A percentile compares a stretch with the other conserved stretches of the same genome.
Conservation (phyloP, 2,797 vertebrate genomes). For the Sebastes trivittatus region DNA sequence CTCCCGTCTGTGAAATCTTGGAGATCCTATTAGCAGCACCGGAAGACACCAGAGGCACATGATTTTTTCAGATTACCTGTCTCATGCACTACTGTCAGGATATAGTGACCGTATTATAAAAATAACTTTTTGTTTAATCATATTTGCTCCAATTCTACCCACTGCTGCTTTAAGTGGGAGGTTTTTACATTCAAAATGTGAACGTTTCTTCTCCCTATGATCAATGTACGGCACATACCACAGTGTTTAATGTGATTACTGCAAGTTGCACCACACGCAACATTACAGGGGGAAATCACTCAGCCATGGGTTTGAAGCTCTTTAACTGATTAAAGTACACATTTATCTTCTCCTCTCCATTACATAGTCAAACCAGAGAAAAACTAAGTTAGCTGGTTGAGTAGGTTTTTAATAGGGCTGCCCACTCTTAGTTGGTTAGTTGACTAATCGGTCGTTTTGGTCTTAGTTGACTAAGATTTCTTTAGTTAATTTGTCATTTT, state of each 20-base stretch:
- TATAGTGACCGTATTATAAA: too few species aligned
- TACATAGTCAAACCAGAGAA: not conserved
- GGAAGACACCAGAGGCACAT: too few species aligned
- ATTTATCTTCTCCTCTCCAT: constrained; percentile 4
- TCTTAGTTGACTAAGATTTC: too few species aligned
- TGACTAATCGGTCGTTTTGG: too few species aligned
- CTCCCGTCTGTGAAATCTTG: too few species aligned
- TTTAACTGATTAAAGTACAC: constrained; percentile 22
- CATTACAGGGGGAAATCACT: constrained; percentile 8
- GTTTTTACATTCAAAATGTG: not conserved
- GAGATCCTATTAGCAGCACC: too few species aligned
- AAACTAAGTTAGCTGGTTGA: not conserved
- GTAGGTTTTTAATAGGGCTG: not conserved
- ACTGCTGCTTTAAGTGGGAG: not conserved
- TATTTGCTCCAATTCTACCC: too few species aligned
- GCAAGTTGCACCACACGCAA: not conserved
- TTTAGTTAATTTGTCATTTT: too few species aligned
- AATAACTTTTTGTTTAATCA: too few species aligned
- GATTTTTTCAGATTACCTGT: too few species aligned
- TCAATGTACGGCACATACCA: not conserved
- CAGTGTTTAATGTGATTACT: constrained; percentile 17
- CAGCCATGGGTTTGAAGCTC: constrained; percentile 1
- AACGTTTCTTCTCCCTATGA: not conserved
- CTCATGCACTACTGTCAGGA: too few species aligned
- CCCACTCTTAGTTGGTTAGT: too few species aligned